Conservation (phyloP, 2,888 invertebrate species). For the Leptinotarsa peninsularis region DNA sequence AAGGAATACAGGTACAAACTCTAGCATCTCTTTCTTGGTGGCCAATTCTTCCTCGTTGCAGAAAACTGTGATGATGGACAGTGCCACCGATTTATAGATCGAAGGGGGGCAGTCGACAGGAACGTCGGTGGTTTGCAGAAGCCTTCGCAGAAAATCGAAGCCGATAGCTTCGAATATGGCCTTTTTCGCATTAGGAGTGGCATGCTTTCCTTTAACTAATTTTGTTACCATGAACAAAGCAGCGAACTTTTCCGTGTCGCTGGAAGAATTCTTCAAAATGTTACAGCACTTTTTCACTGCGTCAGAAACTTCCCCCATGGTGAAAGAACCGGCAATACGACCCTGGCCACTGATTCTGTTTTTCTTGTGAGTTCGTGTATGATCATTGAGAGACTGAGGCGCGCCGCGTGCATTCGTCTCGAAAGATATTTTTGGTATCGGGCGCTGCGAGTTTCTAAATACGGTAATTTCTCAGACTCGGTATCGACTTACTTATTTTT, state of each 20-base stretch:
- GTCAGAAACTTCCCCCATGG: slow-evolving; percentile 74
- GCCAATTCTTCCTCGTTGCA: slow-evolving; percentile 85
- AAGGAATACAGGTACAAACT: slow-evolving; percentile 84
- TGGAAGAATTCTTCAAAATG: slow-evolving; percentile 82
- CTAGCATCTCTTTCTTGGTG: slow-evolving; percentile 85
- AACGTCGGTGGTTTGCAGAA: slow-evolving; percentile 80
- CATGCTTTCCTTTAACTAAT: slow-evolving; percentile 85
- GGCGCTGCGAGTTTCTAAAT: slow-evolving; percentile 63
- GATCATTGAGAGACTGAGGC: slow-evolving; percentile 52
- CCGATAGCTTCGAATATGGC: slow-evolving; percentile 91
- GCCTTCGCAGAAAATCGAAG: slow-evolving; percentile 84
- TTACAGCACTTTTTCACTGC: slow-evolving; percentile 87
- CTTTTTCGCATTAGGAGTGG: slow-evolving; percentile 77
- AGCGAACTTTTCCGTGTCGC: slow-evolving; percentile 92
- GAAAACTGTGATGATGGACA: slow-evolving; percentile 88
- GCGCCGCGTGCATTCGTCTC: slow-evolving; percentile 51
- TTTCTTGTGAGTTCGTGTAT: slow-evolving; percentile 29
- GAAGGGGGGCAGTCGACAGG: slow-evolving; percentile 90
- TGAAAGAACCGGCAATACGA: slow-evolving; percentile 22
- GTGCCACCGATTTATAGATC: slow-evolving; percentile 90
- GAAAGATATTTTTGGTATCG: slow-evolving; percentile 64
- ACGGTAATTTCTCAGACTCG: slow-evolving; percentile 62
- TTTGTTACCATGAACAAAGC: slow-evolving; percentile 93
- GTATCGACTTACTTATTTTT: slow-evolving; percentile 63
- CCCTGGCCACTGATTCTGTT: slow-evolving; percentile 11